These are phyloP conservation scores for Perdita meconis DNA, from an alignment of 2,888 invertebrate genomes.

Conservation along the genomic window DNA sequence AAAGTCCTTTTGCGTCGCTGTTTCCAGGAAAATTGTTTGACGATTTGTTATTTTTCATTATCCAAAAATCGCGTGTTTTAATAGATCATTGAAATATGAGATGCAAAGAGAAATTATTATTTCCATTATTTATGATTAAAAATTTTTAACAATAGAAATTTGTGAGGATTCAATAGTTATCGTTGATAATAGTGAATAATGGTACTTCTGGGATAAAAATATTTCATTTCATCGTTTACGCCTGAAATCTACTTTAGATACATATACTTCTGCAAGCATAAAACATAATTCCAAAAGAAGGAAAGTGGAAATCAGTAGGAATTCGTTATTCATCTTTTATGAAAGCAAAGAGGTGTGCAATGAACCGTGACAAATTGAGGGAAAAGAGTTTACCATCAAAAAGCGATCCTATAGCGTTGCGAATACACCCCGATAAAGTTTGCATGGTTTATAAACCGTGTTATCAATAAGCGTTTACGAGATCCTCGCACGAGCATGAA, in stretches of 20 bases:
- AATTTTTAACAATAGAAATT: neutral
- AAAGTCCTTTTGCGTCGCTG: neutral
- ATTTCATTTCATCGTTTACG: too few species aligned
- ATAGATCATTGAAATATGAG: neutral
- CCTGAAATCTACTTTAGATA: too few species aligned
- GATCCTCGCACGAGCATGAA: neutral
- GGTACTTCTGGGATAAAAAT: too few species aligned
- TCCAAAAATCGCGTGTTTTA: too few species aligned
- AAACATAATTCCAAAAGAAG: too few species aligned
- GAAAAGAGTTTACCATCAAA: neutral
- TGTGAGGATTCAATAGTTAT: neutral
- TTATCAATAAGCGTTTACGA: slow-evolving; percentile 16
- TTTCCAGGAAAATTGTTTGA: neutral
- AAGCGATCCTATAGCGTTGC: neutral
- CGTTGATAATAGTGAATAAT: too few species aligned
- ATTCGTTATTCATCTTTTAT: neutral
- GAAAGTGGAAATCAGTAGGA: neutral
- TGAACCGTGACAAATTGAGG: neutral
- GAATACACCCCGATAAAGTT: slow-evolving; percentile 7
- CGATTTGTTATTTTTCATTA: too few species aligned
- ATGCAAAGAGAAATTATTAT: neutral
- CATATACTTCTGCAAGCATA: too few species aligned
- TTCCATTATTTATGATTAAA: too few species aligned
- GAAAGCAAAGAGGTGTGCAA: neutral
- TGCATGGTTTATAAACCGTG: neutral